Conservation (phyloP, 30 jellyfish, hydroid and myxozoan genomes). For the Pelagia noctiluca region DNA sequence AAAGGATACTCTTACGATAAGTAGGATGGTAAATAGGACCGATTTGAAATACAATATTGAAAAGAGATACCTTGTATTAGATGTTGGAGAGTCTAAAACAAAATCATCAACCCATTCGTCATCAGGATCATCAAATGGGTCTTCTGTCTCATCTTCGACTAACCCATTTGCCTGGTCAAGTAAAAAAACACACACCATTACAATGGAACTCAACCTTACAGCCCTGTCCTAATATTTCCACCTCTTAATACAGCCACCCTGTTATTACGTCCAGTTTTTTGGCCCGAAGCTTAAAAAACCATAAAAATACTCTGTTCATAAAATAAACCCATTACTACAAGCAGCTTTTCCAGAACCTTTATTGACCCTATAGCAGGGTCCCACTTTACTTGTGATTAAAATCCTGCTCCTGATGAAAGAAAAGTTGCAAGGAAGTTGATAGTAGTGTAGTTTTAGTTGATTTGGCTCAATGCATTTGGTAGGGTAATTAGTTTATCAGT, state of each 20-base stretch:
- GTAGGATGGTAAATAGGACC: not conserved
- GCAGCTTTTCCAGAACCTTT: not conserved
- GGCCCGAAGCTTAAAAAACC: not conserved
- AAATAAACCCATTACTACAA: not conserved
- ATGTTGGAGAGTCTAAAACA: slow-evolving; percentile 59
- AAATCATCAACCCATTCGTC: slow-evolving; percentile 78
- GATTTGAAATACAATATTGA: not conserved
- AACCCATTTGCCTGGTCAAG: slow-evolving; percentile 49
- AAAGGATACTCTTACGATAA: not conserved
- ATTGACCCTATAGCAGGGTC: too few species aligned
- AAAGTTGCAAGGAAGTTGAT: not conserved
- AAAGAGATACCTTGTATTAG: not conserved
- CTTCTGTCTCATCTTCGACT: slow-evolving; percentile 71
- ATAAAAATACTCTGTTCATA: not conserved
- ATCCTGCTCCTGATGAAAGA: not conserved
- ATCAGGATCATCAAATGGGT: slow-evolving; percentile 55
- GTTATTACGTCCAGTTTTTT: too few species aligned
- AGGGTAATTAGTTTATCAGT: too few species aligned
- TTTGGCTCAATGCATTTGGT: too few species aligned
- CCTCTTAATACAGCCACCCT: not conserved
- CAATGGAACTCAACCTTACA: not conserved
- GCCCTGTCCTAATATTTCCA: not conserved
- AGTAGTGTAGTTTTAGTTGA: too few species aligned
- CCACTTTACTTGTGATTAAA: not conserved
- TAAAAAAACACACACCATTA: not conserved